Evolutionary conservation across 2,888 invertebrate genomes (phyloP), one percentile per base, ranked within the genome.

Genomic region (Cybosia mesomella): DNA sequence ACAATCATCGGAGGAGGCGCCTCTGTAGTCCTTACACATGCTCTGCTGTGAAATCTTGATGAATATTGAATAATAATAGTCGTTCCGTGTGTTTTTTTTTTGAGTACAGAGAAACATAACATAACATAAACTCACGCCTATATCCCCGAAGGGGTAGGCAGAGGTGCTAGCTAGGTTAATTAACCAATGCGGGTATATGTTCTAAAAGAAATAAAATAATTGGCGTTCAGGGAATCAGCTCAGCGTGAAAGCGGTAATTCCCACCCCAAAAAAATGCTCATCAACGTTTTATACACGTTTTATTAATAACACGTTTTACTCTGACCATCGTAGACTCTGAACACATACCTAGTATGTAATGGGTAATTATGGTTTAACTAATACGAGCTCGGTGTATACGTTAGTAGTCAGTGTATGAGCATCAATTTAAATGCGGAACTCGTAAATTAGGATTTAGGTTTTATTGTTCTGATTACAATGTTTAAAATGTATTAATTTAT

Each of bases 401-500:
- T 76, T 72, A 74, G 64, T 60, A 79, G 74, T 67, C 49, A 55
- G 60, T 66, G 62, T 77, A 76, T 36, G 60, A 72, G 65, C 72
- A 73, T 67, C 36, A 61, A 72, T 74, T 68, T 59, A 62, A 68
- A 72, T 62, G 55, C 55, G 60, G 58, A 69, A 53, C 63, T 58
- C 60, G 58, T 61, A 69, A 72, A 76, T 74, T 69, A 71, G 32
- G 24, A 69, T 64, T 71, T 39, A 61, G 28, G 43, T 53, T 64
- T 69, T 69, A 69, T 67, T 66, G 64, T 59, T 43, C 43, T 62
- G 66, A 68, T 68, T 59, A 64, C 54, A 57, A 22, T 63, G 57
- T 10, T 55, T 54, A 21, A 66, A 49, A 49, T 58, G 39, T 43
- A 39, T 39, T 59, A 63, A 68, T 64, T 68, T 68, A 54, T 59